Evolutionary conservation across 1,140 invertebrate species (phyloP).

Genomic region (Cardiocondyla obscurior): DNA sequence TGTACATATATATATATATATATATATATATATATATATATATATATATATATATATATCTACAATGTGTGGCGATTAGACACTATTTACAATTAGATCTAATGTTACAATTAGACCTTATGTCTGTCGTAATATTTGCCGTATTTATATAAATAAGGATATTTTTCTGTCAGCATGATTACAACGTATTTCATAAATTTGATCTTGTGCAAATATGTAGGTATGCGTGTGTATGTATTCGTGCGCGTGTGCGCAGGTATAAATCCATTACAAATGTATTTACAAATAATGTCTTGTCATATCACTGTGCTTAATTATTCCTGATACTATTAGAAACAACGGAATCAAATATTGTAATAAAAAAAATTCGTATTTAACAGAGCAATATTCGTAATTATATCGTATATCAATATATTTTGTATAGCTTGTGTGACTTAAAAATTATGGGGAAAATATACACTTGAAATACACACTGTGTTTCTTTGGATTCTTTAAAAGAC

Average conservation of each 20-base stretch:
- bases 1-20: constrained; percentile 68
- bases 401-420: constrained; percentile 15
- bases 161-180: constrained; percentile 16
- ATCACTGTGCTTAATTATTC: constrained; percentile 42
- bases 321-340: constrained; percentile 24
- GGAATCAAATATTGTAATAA: constrained; percentile 54
- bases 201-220: not conserved
- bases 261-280: constrained; percentile 21
- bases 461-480: not conserved
- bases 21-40: not conserved
- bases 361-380: constrained; percentile 3
- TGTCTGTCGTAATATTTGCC: constrained; percentile 17
- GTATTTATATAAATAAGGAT: constrained; percentile 4
- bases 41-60: constrained; percentile 66
- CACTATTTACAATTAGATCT: constrained; percentile 48
- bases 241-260: not conserved
- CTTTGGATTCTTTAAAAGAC: not conserved
- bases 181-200: constrained; percentile 12
- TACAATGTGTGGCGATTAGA: constrained; percentile 53
- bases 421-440: constrained; percentile 12
- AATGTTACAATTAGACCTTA: constrained; percentile 6
- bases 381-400: constrained; percentile 7
- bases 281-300: constrained; percentile 42
- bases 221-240: not conserved
- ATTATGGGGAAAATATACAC: not conserved